Conservation (phyloP, 2,888 invertebrate genomes). For the Andrena dorsata region DNA sequence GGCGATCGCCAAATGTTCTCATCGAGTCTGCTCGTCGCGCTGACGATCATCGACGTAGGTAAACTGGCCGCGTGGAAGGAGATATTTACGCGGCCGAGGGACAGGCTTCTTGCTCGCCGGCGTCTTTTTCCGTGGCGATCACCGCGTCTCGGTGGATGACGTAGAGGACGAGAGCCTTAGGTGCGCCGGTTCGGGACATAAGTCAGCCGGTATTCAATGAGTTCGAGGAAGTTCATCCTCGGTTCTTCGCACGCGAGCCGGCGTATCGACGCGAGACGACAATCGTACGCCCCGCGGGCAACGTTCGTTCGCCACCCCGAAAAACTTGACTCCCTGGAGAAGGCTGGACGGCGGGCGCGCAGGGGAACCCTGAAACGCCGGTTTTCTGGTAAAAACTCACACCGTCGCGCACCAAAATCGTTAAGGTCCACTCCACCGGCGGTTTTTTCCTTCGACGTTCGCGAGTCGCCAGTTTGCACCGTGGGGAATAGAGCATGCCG, state of each 20-base stretch:
- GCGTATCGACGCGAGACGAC: slow-evolving; percentile 71
- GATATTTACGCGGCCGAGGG: slow-evolving; percentile 47
- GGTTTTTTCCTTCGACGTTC: slow-evolving; percentile 30
- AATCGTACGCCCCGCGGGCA: slow-evolving; percentile 44
- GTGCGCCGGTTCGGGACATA: slow-evolving; percentile 69
- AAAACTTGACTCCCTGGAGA: slow-evolving; percentile 42
- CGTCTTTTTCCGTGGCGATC: slow-evolving; percentile 47
- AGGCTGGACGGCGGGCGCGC: slow-evolving; percentile 7
- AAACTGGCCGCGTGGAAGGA: slow-evolving; percentile 29
- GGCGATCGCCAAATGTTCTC: not conserved
- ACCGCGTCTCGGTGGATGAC: slow-evolving; percentile 49
- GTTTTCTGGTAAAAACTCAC: slow-evolving; percentile 55
- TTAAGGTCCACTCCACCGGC: slow-evolving; percentile 38
- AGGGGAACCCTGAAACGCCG: slow-evolving; percentile 41
- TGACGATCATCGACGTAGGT: slow-evolving; percentile 43
- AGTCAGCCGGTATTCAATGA: slow-evolving; percentile 80
- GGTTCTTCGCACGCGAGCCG: slow-evolving; percentile 73
- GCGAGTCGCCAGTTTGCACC: slow-evolving; percentile 47
- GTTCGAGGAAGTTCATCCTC: slow-evolving; percentile 76
- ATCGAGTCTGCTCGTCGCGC: not conserved
- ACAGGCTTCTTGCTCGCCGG: slow-evolving; percentile 50
- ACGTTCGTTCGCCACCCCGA: slow-evolving; percentile 30
- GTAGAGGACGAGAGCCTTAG: slow-evolving; percentile 42
- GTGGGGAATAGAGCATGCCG: slow-evolving; percentile 14
- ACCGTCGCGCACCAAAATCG: slow-evolving; percentile 51